Percentiles rank a stretch among this genome's conserved stretches.
phyloP scores from a whole-genome alignment of 2,113 vertebrate species.

The Hippoglossus stenolepis region DNA sequence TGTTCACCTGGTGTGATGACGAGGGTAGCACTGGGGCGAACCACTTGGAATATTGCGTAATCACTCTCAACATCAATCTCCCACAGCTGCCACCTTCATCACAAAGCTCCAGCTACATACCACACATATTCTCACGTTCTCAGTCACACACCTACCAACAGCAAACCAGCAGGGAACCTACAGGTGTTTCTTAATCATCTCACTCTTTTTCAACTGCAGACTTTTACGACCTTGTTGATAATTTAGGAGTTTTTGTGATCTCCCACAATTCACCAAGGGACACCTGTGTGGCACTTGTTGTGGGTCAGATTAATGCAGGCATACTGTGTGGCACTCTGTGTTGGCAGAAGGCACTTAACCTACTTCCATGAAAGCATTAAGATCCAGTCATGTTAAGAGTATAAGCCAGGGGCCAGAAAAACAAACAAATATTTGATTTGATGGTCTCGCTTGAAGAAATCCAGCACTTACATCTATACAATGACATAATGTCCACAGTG shows the following conservation, averaged over 20 bases:
- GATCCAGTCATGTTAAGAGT: conserved; percentile 10
- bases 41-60: background rate
- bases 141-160: conserved; percentile 11
- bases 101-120: conserved; percentile 18
- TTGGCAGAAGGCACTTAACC: conserved; percentile 49
- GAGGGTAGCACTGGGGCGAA: background rate
- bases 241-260: background rate
- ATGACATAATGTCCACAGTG: conserved; percentile 22
- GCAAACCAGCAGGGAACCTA: conserved; percentile 11
- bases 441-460: conserved; percentile 41
- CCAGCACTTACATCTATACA: conserved; percentile 25
- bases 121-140: conserved; percentile 1
- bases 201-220: conserved; percentile 29
- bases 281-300: conserved; percentile 39
- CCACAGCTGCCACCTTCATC: conserved; percentile 68
- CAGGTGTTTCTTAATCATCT: conserved; percentile 29
- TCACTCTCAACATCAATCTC: background rate
- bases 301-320: conserved; percentile 29
- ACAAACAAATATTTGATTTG: conserved; percentile 38
- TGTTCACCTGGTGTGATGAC: background rate
- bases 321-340: conserved; percentile 34
- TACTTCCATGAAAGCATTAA: conserved; percentile 39
- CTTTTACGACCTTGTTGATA: conserved; percentile 8
- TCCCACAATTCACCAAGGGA: background rate
- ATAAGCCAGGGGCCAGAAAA: conserved; percentile 30